Conservation (phyloP, 2,113 vertebrate species). For the Todiramphus saurophagus region DNA sequence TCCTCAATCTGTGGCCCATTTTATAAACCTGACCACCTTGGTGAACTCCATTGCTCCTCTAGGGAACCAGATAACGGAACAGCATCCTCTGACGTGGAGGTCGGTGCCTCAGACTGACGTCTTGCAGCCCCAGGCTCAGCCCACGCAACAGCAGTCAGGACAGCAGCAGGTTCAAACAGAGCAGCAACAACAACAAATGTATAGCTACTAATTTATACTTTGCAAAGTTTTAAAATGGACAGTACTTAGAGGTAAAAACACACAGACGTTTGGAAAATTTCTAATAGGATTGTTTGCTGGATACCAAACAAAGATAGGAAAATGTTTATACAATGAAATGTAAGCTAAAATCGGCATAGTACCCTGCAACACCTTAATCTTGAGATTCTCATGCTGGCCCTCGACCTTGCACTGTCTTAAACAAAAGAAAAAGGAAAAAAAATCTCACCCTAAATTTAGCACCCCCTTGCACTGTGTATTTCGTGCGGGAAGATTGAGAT, state of each 20-base stretch:
- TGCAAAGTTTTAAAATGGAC: neutral
- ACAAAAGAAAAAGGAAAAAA: neutral
- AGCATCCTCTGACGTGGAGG: conserved; percentile 88
- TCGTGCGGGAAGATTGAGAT: neutral
- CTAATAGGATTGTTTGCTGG: conserved; percentile 53
- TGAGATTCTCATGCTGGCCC: neutral
- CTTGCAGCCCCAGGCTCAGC: conserved; percentile 64
- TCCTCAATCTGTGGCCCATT: conserved; percentile 89
- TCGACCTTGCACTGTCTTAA: neutral
- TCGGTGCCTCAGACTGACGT: conserved; percentile 80
- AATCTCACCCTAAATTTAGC: neutral
- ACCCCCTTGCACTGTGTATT: neutral
- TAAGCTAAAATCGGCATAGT: neutral
- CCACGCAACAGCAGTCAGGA: conserved; percentile 60
- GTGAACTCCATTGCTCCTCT: conserved; percentile 91
- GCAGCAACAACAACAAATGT: conserved; percentile 90
- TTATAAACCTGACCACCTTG: conserved; percentile 94
- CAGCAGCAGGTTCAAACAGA: conserved; percentile 72
- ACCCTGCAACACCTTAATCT: neutral
- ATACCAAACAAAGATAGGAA: conserved; percentile 60
- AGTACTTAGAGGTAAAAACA: neutral
- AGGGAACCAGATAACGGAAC: conserved; percentile 82
- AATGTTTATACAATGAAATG: neutral
- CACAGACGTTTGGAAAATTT: neutral
- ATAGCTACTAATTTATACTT: conserved; percentile 83